These are phyloP conservation scores for Synergus japonicus DNA, from an alignment of 2,888 invertebrate species.

Conservation along the genomic window DNA sequence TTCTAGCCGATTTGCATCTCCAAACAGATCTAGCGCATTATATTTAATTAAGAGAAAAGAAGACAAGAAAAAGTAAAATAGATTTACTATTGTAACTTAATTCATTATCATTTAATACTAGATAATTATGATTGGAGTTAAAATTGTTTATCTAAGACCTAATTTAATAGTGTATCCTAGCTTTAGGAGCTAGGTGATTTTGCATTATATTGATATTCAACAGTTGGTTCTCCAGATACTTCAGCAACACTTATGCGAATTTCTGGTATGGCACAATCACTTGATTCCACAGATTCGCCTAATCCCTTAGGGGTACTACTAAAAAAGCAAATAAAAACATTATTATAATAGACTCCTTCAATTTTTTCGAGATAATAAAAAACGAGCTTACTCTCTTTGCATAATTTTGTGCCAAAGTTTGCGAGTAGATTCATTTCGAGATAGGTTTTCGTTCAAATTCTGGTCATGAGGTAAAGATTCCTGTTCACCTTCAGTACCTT, in stretches of 20 bases:
- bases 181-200: slow-evolving; percentile 3
- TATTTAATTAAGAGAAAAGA: too few relatives aligned
- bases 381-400: background rate
- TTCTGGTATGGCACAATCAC: slow-evolving; percentile 44
- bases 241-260: slow-evolving; percentile 47
- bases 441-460: background rate
- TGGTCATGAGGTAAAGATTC: slow-evolving; percentile 63
- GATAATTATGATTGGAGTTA: background rate
- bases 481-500: slow-evolving; percentile 65
- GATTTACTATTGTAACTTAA: background rate
- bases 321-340: background rate
- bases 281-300: slow-evolving; percentile 21
- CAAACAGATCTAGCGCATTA: too few relatives aligned
- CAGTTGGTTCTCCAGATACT: slow-evolving; percentile 4
- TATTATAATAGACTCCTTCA: background rate
- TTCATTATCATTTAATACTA: background rate
- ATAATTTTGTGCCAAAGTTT: slow-evolving; percentile 5
- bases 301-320: background rate
- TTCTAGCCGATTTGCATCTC: too few relatives aligned
- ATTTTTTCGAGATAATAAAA: background rate
- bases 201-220: slow-evolving; percentile 10
- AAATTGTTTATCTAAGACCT: background rate
- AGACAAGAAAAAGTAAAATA: background rate
- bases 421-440: background rate
- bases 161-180: background rate